Conservation (phyloP, 2,797 vertebrate genomes). For the Poeciliopsis turneri region DNA sequence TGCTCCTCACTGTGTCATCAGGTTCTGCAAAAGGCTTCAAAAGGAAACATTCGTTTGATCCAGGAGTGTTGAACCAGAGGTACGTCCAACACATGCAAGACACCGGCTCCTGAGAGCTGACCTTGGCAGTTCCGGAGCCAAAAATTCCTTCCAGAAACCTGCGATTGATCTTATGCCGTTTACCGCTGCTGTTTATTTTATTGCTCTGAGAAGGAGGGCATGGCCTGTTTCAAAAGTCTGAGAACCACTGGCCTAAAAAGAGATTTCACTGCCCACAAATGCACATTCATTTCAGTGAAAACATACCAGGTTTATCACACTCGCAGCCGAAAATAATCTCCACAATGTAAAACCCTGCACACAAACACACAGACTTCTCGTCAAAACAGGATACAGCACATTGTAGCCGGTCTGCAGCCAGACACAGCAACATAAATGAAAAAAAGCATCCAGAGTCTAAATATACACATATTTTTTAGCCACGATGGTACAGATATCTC, state of each 20-base stretch:
- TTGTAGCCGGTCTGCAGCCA: too few species aligned
- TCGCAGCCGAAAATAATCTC: constrained; percentile 1
- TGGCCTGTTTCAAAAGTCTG: not conserved
- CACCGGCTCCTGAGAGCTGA: not conserved
- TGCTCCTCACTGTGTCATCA: not conserved
- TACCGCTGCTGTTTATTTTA: not conserved
- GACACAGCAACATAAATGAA: not conserved
- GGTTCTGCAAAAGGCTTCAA: not conserved
- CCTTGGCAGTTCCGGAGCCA: not conserved
- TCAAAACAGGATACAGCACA: not conserved
- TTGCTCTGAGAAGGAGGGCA: not conserved
- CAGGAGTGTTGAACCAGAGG: not conserved
- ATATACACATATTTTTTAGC: not conserved
- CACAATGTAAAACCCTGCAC: not conserved
- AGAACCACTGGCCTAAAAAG: not conserved
- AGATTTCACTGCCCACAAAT: not conserved
- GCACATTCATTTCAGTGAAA: not conserved
- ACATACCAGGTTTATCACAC: constrained; percentile 1
- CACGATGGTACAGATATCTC: not conserved
- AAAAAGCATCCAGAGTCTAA: not conserved
- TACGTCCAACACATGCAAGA: not conserved
- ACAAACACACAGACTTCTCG: not conserved
- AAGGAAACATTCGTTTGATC: not conserved
- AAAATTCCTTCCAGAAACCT: not conserved
- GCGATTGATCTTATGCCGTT: not conserved